A percentile compares a stretch with the other conserved stretches of the same genome.
These are phyloP conservation scores for Panorpa germanica DNA, from an alignment of 2,888 invertebrate genomes.

Conservation along the genomic window DNA sequence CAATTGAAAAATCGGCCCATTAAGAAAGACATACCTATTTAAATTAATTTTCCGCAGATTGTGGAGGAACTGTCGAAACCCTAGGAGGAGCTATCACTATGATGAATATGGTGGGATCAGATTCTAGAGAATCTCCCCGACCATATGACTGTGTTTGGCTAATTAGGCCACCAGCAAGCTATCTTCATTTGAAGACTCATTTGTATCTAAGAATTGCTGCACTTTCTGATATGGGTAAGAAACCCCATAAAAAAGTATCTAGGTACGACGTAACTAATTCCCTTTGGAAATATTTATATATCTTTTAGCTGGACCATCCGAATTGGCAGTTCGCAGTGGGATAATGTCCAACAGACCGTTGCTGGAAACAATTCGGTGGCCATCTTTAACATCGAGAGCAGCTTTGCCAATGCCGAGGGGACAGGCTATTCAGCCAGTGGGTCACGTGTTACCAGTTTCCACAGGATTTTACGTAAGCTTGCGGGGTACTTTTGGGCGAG, in stretches of 20 bases:
- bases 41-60: conserved; percentile 26
- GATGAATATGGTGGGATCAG: conserved; percentile 57
- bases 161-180: conserved; percentile 41
- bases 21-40: too few relatives aligned
- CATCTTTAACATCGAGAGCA: conserved; percentile 25
- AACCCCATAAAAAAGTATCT: background rate
- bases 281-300: conserved; percentile 6
- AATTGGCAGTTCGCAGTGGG: conserved; percentile 44
- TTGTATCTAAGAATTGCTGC: conserved; percentile 38
- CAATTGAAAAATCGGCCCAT: too few relatives aligned
- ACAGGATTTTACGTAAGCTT: conserved; percentile 51
- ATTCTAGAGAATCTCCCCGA: conserved; percentile 30
- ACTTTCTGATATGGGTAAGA: conserved; percentile 34
- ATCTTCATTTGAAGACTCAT: conserved; percentile 44
- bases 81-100: conserved; percentile 54
- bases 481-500: conserved; percentile 38
- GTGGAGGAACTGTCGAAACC: conserved; percentile 50
- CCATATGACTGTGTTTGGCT: conserved; percentile 54
- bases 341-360: conserved; percentile 40
- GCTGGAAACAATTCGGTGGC: conserved; percentile 35
- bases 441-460: conserved; percentile 38
- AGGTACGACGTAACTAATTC: conserved; percentile 1
- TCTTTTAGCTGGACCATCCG: conserved; percentile 32
- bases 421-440: conserved; percentile 23
- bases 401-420: conserved; percentile 18